Percentiles rank a stretch among this genome's conserved stretches.
phyloP scores from a whole-genome alignment of 2,888 invertebrate genomes.

The Pediacus dermestoides region DNA sequence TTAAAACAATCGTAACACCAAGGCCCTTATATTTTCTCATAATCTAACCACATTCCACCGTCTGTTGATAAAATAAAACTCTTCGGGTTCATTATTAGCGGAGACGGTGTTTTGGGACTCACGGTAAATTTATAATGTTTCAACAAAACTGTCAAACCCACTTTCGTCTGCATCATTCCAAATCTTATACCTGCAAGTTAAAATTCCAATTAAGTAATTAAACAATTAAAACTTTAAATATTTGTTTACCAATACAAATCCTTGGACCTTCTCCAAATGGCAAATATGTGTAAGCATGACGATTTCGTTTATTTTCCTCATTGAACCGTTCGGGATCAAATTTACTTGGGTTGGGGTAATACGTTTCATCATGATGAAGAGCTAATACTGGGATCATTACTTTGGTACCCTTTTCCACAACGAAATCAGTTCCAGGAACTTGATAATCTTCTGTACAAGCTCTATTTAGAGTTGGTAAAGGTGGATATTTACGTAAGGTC shows the following conservation, averaged over 20 bases:
- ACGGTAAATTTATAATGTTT: constrained; percentile 4
- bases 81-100: background rate
- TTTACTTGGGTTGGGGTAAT: constrained; percentile 20
- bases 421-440: too few relatives aligned
- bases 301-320: constrained; percentile 20
- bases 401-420: too few relatives aligned
- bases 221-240: constrained; percentile 5
- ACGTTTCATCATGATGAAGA: constrained; percentile 23
- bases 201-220: background rate
- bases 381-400: too few relatives aligned
- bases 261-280: constrained; percentile 28
- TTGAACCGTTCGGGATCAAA: constrained; percentile 28
- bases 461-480: too few relatives aligned
- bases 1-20: too few relatives aligned
- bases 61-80: constrained; percentile 3
- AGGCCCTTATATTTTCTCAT: constrained; percentile 8
- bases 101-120: background rate
- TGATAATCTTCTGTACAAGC: too few relatives aligned
- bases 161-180: constrained; percentile 9
- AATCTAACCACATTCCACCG: constrained; percentile 9
- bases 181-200: constrained; percentile 8
- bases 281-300: constrained; percentile 20
- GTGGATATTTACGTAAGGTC: too few relatives aligned
- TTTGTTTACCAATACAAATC: constrained; percentile 22
- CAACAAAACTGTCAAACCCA: constrained; percentile 6